Percentiles rank a stretch among this genome's conserved stretches.
These are phyloP conservation scores for Takifugu flavidus DNA, from an alignment of 2,113 vertebrate species.

Conservation along the genomic window DNA sequence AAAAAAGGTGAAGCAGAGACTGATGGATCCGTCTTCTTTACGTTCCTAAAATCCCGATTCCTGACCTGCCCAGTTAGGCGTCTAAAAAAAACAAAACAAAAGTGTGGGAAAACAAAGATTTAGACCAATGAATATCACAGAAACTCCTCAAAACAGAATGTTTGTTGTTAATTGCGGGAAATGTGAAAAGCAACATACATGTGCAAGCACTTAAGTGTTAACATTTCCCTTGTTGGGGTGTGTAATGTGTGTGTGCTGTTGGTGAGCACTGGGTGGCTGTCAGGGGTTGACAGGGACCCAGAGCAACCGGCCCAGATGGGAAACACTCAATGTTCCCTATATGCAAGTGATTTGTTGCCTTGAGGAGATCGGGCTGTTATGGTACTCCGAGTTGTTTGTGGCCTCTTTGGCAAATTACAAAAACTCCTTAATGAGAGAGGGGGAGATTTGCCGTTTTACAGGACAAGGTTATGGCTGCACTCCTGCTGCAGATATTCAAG, in stretches of 20 bases:
- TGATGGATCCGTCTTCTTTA: slow-evolving; percentile 36
- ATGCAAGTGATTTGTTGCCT: slow-evolving; percentile 69
- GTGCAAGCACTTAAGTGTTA: slow-evolving; percentile 62
- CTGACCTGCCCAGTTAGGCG: slow-evolving; percentile 66
- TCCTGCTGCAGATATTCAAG: slow-evolving; percentile 51
- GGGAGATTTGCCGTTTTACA: slow-evolving; percentile 29
- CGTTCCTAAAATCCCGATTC: slow-evolving; percentile 56
- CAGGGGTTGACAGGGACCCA: slow-evolving; percentile 59
- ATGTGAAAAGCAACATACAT: slow-evolving; percentile 44
- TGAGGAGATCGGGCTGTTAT: slow-evolving; percentile 63
- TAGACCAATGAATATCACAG: slow-evolving; percentile 22
- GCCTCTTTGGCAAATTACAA: slow-evolving; percentile 66
- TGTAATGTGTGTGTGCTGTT: slow-evolving; percentile 49
- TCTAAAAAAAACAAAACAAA: slow-evolving; percentile 41
- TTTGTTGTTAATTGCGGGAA: slow-evolving; percentile 46
- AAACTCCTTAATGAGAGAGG: slow-evolving; percentile 52
- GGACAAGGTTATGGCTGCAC: slow-evolving; percentile 39
- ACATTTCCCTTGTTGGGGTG: slow-evolving; percentile 38
- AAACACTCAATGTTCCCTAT: slow-evolving; percentile 60
- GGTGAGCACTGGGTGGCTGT: slow-evolving; percentile 20
- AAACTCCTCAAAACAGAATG: slow-evolving; percentile 23
- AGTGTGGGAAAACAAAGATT: slow-evolving; percentile 22
- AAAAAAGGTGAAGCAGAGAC: slow-evolving; percentile 31
- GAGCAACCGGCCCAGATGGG: slow-evolving; percentile 60
- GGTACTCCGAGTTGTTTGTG: slow-evolving; percentile 61